A percentile compares a stretch with the other conserved stretches of the same genome.
Evolutionary conservation across 2,113 vertebrate species (phyloP).

Genomic region (Semicossyphus pulcher): DNA sequence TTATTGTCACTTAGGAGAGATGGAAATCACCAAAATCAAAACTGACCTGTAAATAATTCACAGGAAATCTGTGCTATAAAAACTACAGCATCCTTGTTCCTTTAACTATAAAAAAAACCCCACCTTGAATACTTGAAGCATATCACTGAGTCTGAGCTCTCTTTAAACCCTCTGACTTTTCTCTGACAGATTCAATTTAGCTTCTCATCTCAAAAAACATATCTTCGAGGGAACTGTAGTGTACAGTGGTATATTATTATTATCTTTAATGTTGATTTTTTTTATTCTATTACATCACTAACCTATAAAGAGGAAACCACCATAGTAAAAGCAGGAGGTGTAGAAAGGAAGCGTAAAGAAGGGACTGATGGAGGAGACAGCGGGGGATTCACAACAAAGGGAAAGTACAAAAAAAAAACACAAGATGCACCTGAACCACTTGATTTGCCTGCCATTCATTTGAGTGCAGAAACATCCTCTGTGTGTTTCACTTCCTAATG

Average conservation of each 20-base stretch:
- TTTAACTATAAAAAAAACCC: background rate
- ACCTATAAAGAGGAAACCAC: background rate
- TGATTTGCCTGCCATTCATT: background rate
- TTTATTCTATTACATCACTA: no score
- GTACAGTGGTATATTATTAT: no score
- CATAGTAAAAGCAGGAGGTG: background rate
- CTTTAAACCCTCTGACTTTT: no score
- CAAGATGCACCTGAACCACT: background rate
- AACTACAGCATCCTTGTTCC: no score
- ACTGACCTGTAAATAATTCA: background rate
- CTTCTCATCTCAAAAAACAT: no score
- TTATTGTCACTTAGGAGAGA: background rate
- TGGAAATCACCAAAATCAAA: background rate
- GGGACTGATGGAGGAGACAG: background rate
- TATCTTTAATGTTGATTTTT: no score
- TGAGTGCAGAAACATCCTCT: background rate
- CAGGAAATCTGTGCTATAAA: no score
- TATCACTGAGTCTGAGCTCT: no score
- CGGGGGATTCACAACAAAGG: background rate
- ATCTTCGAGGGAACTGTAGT: no score
- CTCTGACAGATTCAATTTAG: no score
- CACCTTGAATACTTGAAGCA: no score
- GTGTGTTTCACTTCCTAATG: conserved; percentile 40
- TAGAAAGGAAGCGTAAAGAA: background rate
- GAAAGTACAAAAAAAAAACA: conserved; percentile 15